Evolutionary conservation across 53 echinoderm and acorn worm genomes (phyloP).

Genomic region (Apostichopus leukothele): DNA sequence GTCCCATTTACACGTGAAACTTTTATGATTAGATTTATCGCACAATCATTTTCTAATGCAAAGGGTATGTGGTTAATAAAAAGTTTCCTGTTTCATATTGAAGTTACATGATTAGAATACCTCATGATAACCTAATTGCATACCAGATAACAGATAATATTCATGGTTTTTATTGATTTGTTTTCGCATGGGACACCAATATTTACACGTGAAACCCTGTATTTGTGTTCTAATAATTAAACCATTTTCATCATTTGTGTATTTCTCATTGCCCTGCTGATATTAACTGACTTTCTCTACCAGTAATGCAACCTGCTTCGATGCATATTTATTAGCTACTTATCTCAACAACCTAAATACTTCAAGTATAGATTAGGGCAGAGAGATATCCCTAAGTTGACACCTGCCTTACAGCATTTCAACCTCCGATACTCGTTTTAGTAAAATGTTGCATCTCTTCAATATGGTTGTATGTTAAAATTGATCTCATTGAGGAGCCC

Average conservation of each 20-base stretch:
- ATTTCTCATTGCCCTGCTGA: constrained; percentile 1
- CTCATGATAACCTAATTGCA: background rate
- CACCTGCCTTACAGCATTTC: background rate
- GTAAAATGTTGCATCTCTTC: background rate
- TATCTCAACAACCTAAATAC: background rate
- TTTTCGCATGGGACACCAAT: constrained; percentile 13
- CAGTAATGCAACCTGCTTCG: background rate
- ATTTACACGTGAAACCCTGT: constrained; percentile 19
- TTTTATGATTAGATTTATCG: too few species aligned
- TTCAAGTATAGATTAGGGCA: background rate
- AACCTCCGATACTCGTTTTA: background rate
- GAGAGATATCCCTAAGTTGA: background rate
- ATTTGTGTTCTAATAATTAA: background rate
- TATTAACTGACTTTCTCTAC: background rate
- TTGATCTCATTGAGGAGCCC: constrained; percentile 7
- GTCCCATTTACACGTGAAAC: too few species aligned
- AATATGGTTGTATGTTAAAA: background rate
- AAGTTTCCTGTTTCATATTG: too few species aligned
- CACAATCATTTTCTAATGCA: too few species aligned
- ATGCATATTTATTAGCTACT: constrained; percentile 8
- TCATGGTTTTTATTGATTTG: too few species aligned
- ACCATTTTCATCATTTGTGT: background rate
- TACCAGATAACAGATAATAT: background rate
- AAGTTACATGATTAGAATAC: too few species aligned
- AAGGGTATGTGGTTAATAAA: too few species aligned